Evolutionary conservation across 2,113 vertebrate species (phyloP), one percentile per base, ranked within the genome.

Genomic region (Rhinolophus sinicus): DNA sequence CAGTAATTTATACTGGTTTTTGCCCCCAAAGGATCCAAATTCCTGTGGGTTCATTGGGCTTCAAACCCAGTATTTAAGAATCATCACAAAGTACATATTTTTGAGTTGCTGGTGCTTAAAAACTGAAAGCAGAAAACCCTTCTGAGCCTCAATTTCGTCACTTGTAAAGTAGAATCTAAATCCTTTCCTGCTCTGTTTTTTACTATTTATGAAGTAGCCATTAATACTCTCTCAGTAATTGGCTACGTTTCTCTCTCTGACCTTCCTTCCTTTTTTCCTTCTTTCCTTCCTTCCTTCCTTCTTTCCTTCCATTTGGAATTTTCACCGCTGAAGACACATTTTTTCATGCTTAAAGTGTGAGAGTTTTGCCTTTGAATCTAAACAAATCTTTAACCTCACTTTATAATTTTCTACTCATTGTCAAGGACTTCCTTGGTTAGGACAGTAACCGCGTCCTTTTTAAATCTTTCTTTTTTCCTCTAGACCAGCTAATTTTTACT

Each of bases 41-140:
- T 96, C 97, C 77, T 98, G 95, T 97, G 96, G 94, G 76, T 96
- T 97, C 93, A 90, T 40, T 94, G 93, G 93, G 91, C 76, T 97
- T 96, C 80, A 97, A 94, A 95, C 84, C 81, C 84, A 92, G 69
- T 88, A 92, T 92, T 98, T 87, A 95, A 77, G 75, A 97, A 80
- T 96, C 44, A 94, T 86, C 18, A 56, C 92, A 88, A 94, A 96
- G 78, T 87, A 88, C 89, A 47, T 95, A 93, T 54, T 96, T 96
- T 93, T 93, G 82, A 94, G 38, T 93, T 92, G 87, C 83, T 92
- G 92, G 81, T 78, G 33, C 80, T 93, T 97, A 88, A 95, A 92
- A 97, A 84, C 70, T 81, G 65, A 94, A 97, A 97, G 85, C 70
- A 95, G 65, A 95, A 95, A 93, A 88, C 76, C 77, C 60, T 83